Percentiles rank a stretch among this genome's conserved stretches.
Conservation (phyloP, 1,140 invertebrate species). For the Paraescarpia echinospica region DNA sequence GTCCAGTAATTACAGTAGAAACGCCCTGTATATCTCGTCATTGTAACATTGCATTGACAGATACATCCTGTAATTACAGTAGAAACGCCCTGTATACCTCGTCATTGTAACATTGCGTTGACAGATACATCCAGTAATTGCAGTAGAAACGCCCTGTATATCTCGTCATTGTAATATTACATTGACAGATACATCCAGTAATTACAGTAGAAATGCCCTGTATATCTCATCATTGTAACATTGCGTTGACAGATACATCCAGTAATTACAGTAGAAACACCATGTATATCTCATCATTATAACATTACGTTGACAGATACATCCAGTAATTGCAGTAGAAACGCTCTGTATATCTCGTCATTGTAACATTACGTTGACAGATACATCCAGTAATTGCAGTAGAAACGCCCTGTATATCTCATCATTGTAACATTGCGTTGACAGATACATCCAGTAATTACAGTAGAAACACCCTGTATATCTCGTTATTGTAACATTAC, state of each 20-base stretch:
- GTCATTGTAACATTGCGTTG: background rate
- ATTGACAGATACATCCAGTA: conserved; percentile 56
- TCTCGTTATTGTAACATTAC: background rate
- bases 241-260: conserved; percentile 56
- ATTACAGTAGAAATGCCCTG: too few species aligned
- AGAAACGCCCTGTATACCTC: background rate
- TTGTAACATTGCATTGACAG: conserved; percentile 40
- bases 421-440: background rate
- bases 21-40: background rate
- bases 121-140: conserved; percentile 55
- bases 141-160: background rate
- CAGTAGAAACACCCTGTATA: background rate
- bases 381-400: conserved; percentile 40
- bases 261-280: too few species aligned
- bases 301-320: conserved; percentile 51
- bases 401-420: background rate
- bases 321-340: too few species aligned
- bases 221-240: background rate
- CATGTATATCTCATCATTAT: background rate
- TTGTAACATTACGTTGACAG: conserved; percentile 41
- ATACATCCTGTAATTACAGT: conserved; percentile 39
- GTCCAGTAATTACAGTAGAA: background rate
- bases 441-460: conserved; percentile 55
- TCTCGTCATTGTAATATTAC: background rate
- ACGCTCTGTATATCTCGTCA: background rate